phyloP scores from a whole-genome alignment of 2,888 invertebrate species.

The Drosophila lutescens region DNA sequence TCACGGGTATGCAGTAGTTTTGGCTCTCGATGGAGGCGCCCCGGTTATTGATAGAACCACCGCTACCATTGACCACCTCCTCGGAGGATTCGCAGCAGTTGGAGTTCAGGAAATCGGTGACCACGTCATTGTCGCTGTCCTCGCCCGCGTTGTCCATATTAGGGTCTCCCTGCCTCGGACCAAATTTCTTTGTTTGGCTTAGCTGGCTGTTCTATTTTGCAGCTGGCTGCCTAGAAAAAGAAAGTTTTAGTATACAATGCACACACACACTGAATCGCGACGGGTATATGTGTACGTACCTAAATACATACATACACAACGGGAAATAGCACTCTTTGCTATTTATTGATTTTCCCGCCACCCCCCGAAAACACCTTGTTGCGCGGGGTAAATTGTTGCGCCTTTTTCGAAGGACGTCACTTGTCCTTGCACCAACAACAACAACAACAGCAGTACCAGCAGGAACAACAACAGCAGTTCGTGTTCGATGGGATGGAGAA shows the following conservation, averaged over 20 bases:
- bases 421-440: constrained; percentile 41
- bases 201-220: constrained; percentile 9
- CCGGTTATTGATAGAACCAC: background rate
- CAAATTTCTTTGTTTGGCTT: constrained; percentile 19
- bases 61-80: constrained; percentile 36
- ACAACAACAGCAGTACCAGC: constrained; percentile 17
- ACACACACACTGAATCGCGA: constrained; percentile 26
- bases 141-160: constrained; percentile 76
- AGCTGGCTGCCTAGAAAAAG: constrained; percentile 68
- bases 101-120: constrained; percentile 84
- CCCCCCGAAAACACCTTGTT: constrained; percentile 54
- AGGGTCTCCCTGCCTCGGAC: constrained; percentile 22
- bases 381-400: constrained; percentile 74
- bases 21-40: constrained; percentile 71
- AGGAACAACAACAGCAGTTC: constrained; percentile 10
- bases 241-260: constrained; percentile 70
- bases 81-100: constrained; percentile 63
- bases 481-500: constrained; percentile 10
- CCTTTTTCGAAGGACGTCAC: constrained; percentile 59
- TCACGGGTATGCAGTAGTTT: constrained; percentile 82
- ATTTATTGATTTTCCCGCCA: constrained; percentile 70
- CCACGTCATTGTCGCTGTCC: constrained; percentile 84
- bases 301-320: constrained; percentile 7
- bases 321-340: constrained; percentile 42
- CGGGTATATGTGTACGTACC: constrained; percentile 11